Conservation (phyloP, 2,113 vertebrate species). For the Cygnus atratus region DNA sequence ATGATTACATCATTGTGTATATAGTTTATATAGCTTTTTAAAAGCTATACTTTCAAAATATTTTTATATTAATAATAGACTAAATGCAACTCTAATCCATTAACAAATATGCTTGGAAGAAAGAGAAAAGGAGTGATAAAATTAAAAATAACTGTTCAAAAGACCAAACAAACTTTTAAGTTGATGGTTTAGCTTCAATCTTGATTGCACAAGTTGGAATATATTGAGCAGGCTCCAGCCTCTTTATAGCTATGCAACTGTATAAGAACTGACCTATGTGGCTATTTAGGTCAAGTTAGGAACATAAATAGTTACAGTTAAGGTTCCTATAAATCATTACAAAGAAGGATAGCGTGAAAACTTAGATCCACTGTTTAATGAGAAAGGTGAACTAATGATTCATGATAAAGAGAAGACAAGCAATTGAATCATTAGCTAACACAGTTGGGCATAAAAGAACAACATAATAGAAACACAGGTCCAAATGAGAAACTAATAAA, state of each 20-base stretch:
- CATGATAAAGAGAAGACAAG: neutral
- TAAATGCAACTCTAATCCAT: neutral
- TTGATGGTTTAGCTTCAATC: neutral
- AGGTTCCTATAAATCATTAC: neutral
- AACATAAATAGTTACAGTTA: neutral
- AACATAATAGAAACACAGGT: neutral
- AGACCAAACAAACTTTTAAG: neutral
- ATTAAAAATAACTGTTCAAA: neutral
- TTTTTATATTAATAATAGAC: neutral
- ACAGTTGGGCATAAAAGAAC: accelerated
- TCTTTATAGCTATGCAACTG: neutral
- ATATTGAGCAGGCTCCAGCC: neutral
- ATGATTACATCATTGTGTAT: neutral
- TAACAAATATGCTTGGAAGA: neutral
- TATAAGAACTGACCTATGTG: neutral
- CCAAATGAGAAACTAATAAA: neutral
- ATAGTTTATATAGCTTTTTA: neutral
- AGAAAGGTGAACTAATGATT: neutral
- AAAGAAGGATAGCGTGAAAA: neutral
- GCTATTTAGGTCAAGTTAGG: neutral
- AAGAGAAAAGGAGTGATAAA: neutral
- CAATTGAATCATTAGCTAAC: neutral
- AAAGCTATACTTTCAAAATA: neutral
- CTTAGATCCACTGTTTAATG: neutral
- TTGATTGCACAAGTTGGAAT: neutral